A percentile compares a stretch with the other conserved stretches of the same genome.
phyloP scores from a whole-genome alignment of 23 tunicate species.

The Halocynthia aurantium region DNA sequence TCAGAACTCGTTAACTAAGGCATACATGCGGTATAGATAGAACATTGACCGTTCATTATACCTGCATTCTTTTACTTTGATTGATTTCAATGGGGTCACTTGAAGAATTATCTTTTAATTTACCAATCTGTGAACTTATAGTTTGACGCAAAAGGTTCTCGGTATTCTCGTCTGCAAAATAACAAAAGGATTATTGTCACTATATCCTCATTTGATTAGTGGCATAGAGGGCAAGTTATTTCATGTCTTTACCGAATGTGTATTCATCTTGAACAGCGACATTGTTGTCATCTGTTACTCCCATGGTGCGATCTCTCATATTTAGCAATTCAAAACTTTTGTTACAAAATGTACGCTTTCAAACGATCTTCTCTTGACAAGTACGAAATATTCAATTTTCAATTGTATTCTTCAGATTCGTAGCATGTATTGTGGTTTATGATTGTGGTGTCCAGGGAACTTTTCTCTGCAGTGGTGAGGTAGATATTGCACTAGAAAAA shows the following conservation, averaged over 20 bases:
- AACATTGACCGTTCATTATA: not conserved
- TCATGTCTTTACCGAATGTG: constrained; percentile 15
- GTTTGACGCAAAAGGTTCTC: constrained; percentile 26
- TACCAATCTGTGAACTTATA: constrained; percentile 8
- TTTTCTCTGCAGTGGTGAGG: constrained; percentile 34
- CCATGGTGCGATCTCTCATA: constrained; percentile 27
- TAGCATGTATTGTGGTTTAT: constrained; percentile 1
- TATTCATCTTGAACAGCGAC: constrained; percentile 3
- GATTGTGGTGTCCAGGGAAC: not conserved
- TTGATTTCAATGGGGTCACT: constrained; percentile 85
- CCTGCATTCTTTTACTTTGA: constrained; percentile 53
- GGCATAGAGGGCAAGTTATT: not conserved
- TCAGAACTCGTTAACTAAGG: not conserved
- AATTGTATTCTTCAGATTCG: not conserved
- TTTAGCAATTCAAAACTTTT: not conserved
- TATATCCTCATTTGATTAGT: not conserved
- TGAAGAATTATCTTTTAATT: too few species aligned
- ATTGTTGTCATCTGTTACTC: constrained; percentile 15
- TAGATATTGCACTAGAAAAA: constrained; percentile 58
- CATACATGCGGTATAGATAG: not conserved
- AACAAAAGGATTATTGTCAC: not conserved
- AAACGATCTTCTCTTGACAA: not conserved
- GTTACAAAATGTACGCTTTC: not conserved
- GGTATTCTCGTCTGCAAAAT: constrained; percentile 4
- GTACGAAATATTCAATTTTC: not conserved